These are phyloP conservation scores for Atrina japonica DNA, from an alignment of 2,888 invertebrate genomes.

Conservation along the genomic window DNA sequence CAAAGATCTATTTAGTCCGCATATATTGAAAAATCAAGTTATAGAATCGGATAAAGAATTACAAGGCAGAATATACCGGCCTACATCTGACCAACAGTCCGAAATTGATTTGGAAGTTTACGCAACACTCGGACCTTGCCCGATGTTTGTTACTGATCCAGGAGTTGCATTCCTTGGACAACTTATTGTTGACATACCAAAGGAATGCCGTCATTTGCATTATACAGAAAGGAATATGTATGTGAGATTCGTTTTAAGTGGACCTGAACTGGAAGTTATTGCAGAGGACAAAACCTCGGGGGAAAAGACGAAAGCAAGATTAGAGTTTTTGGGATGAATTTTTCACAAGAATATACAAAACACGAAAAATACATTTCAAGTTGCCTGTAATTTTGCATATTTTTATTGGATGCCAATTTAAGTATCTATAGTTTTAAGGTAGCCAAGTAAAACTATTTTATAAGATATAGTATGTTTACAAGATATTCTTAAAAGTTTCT, in stretches of 20 bases:
- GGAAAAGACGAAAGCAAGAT: not conserved
- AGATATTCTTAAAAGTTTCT: too few relatives aligned
- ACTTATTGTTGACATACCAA: not conserved
- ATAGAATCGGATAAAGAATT: conserved; percentile 5
- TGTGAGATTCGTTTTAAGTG: conserved; percentile 15
- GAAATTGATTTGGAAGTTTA: conserved; percentile 7
- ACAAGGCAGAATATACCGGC: not conserved
- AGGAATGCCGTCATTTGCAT: not conserved
- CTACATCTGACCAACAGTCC: not conserved
- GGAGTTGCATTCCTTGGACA: conserved; percentile 4
- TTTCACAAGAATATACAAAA: too few relatives aligned
- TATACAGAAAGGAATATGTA: not conserved
- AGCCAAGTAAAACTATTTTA: too few relatives aligned
- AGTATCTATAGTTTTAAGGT: too few relatives aligned
- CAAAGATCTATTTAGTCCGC: conserved; percentile 16
- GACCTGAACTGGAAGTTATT: conserved; percentile 11
- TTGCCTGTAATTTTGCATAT: too few relatives aligned
- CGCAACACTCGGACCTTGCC: not conserved
- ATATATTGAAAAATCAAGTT: conserved; percentile 14
- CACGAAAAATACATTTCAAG: too few relatives aligned
- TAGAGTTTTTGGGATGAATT: conserved; percentile 14
- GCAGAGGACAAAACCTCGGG: not conserved
- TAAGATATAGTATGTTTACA: too few relatives aligned
- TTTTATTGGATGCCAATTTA: too few relatives aligned
- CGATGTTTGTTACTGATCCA: conserved; percentile 15